Percentiles rank a stretch among this genome's conserved stretches.
Conservation (phyloP, 2,113 vertebrate species). For the Tor tambroides region DNA sequence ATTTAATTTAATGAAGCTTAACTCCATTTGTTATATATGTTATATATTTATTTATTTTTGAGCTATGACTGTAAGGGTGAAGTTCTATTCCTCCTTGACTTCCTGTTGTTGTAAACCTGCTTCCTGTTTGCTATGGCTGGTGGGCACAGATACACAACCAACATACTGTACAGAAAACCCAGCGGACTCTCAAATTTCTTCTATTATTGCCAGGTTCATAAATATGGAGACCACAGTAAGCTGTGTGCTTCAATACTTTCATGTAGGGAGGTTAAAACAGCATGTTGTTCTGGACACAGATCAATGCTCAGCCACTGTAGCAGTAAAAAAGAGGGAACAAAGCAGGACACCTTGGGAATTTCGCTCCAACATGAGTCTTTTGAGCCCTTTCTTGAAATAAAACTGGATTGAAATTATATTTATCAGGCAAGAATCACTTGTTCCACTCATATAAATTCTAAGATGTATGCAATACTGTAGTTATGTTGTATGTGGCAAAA, state of each 20-base stretch:
- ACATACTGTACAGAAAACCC: background rate
- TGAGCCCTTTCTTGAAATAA: background rate
- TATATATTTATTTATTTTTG: no score
- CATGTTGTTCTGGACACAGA: conserved; percentile 38
- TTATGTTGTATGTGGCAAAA: no score
- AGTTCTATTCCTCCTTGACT: background rate
- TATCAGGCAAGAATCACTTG: background rate
- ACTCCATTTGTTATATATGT: background rate
- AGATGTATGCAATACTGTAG: background rate
- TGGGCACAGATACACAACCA: conserved; percentile 27
- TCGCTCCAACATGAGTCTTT: background rate
- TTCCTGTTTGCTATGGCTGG: background rate
- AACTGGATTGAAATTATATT: background rate
- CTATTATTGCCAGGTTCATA: background rate
- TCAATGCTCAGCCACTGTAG: conserved; percentile 7
- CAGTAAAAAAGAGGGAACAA: background rate
- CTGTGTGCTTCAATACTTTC: conserved; percentile 16
- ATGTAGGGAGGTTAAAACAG: conserved; percentile 27
- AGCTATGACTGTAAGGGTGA: background rate
- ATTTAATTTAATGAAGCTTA: background rate
- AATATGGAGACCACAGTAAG: conserved; percentile 12
- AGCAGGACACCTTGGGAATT: background rate
- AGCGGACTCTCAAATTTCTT: conserved; percentile 2
- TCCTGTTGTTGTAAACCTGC: conserved; percentile 4
- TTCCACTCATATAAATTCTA: background rate